A percentile compares a stretch with the other conserved stretches of the same genome.
These are phyloP conservation scores for Coelopa frigida DNA, from an alignment of 1,140 invertebrate genomes.

Conservation along the genomic window DNA sequence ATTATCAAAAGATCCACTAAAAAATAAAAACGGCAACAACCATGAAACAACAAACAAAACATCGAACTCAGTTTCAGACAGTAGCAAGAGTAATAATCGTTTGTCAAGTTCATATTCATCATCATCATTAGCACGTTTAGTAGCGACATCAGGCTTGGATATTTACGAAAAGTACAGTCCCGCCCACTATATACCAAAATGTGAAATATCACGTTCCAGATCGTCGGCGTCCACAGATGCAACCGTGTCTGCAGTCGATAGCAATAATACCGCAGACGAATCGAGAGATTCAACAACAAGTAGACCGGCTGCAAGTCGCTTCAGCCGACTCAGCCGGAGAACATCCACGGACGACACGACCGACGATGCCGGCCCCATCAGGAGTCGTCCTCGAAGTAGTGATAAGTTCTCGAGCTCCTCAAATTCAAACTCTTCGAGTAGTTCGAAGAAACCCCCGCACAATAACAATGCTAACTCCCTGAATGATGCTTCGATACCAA, in stretches of 20 bases:
- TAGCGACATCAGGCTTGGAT: conserved; percentile 42
- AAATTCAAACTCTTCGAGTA: background rate
- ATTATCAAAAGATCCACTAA: background rate
- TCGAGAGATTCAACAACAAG: conserved; percentile 7
- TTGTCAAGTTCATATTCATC: conserved; percentile 40
- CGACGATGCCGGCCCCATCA: background rate
- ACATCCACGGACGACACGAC: conserved; percentile 10
- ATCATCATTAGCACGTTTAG: conserved; percentile 40
- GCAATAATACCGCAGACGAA: background rate
- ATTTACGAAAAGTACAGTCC: conserved; percentile 45
- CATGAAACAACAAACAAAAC: conserved; percentile 13
- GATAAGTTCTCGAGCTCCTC: background rate
- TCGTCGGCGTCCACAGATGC: conserved; percentile 23
- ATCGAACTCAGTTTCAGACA: conserved; percentile 8
- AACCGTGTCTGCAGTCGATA: background rate
- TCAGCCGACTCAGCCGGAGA: conserved; percentile 33
- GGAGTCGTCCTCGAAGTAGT: background rate
- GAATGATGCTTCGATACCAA: too few relatives aligned
- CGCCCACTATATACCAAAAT: conserved; percentile 44
- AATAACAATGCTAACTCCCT: too few relatives aligned
- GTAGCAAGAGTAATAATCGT: conserved; percentile 21
- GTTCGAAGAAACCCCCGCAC: too few relatives aligned
- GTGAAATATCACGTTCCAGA: conserved; percentile 46
- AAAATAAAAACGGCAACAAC: conserved; percentile 14
- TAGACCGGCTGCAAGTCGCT: conserved; percentile 18